phyloP scores from a whole-genome alignment of 2,797 vertebrate species.

The Sardinella longiceps region DNA sequence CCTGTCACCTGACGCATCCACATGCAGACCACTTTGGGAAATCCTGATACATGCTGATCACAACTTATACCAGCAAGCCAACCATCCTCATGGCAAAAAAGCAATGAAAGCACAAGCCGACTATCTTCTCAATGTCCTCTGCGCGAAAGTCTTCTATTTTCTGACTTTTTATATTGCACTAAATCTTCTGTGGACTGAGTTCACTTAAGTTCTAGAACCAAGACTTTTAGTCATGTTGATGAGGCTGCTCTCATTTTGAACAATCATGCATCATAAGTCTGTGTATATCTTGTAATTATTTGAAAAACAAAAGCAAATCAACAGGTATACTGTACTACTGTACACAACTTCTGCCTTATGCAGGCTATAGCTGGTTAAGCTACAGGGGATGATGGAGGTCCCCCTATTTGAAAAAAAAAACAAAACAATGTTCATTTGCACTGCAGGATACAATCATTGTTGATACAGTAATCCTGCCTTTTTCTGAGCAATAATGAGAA shows the following conservation, averaged over 20 bases:
- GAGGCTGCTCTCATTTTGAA: neutral
- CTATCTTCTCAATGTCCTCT: neutral
- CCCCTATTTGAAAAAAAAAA: neutral
- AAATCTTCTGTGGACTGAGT: neutral
- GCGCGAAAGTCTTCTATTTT: constrained; percentile 33
- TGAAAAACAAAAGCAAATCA: neutral
- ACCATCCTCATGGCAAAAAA: constrained; percentile 37
- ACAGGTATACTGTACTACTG: too few relatives aligned
- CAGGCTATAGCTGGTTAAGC: neutral
- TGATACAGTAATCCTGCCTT: neutral
- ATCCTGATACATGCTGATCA: constrained; percentile 33
- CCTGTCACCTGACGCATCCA: constrained; percentile 67
- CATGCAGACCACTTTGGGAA: constrained; percentile 46
- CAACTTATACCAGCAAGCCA: constrained; percentile 36
- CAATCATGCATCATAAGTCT: neutral
- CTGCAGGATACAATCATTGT: neutral
- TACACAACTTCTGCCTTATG: neutral
- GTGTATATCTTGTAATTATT: neutral
- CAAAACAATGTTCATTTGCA: neutral
- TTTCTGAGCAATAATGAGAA: constrained; percentile 11
- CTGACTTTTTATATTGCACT: constrained; percentile 49
- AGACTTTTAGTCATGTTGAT: neutral
- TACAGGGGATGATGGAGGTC: neutral
- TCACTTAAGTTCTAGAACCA: neutral
- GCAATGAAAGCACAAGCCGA: neutral